These are phyloP conservation scores for Luehdorfia chinensis DNA, from an alignment of 1,140 invertebrate genomes.

Conservation along the genomic window DNA sequence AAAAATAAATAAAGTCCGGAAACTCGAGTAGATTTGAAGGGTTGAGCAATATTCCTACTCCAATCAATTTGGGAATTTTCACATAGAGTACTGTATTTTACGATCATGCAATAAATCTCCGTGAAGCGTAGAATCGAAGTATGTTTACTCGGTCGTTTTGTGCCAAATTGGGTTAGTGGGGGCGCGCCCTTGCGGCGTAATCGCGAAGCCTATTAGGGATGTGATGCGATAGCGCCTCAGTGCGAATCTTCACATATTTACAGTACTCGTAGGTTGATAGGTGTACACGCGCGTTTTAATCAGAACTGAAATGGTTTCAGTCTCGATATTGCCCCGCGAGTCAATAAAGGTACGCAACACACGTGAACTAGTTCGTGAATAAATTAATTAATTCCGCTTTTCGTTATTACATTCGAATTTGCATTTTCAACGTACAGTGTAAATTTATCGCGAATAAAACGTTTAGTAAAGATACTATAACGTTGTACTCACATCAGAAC, in stretches of 20 bases:
- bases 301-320: conserved; percentile 28
- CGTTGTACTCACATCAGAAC: too few species aligned
- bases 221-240: conserved; percentile 38
- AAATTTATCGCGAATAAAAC: not conserved
- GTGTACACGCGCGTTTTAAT: conserved; percentile 32
- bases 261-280: conserved; percentile 26
- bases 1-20: too few species aligned
- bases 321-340: conserved; percentile 13
- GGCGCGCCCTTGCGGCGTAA: conserved; percentile 48
- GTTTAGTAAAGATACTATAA: too few species aligned
- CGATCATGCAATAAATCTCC: conserved; percentile 52
- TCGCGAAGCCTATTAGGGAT: conserved; percentile 44
- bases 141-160: conserved; percentile 61
- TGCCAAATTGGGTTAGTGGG: conserved; percentile 63
- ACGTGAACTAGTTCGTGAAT: conserved; percentile 7
- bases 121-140: conserved; percentile 46
- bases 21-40: too few species aligned
- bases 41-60: conserved; percentile 32
- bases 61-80: conserved; percentile 47
- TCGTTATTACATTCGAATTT: conserved; percentile 9
- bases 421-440: conserved; percentile 7
- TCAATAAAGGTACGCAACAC: conserved; percentile 23
- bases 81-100: conserved; percentile 52
- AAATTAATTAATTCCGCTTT: conserved; percentile 9
- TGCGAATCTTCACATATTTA: conserved; percentile 49